Evolutionary conservation across 2,888 invertebrate species (phyloP).

Genomic region (Podabrus alpinus): DNA sequence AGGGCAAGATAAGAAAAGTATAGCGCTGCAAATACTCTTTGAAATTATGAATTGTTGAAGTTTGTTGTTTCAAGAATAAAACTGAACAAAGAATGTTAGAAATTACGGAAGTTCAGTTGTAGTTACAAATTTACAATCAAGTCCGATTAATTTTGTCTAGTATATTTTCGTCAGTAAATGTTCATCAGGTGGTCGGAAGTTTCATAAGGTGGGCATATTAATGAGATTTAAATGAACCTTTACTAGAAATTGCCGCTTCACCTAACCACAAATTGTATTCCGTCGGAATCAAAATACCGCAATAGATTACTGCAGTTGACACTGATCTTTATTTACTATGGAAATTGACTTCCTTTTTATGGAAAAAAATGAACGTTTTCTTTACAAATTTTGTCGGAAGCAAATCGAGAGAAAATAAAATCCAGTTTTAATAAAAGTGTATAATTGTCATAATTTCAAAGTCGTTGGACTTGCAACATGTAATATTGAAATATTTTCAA

Average conservation of each 20-base stretch:
- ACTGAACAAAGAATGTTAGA: too few species aligned
- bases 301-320: not conserved
- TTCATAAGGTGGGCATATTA: not conserved
- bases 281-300: not conserved
- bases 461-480: not conserved
- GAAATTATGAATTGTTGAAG: too few species aligned
- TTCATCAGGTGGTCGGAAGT: not conserved
- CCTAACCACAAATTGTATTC: not conserved
- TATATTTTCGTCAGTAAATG: not conserved
- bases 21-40: too few species aligned
- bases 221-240: too few species aligned
- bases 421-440: not conserved
- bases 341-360: not conserved
- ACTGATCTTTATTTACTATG: not conserved
- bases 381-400: not conserved
- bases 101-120: too few species aligned
- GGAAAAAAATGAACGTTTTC: not conserved
- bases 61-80: too few species aligned
- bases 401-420: not conserved
- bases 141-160: not conserved
- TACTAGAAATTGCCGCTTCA: too few species aligned
- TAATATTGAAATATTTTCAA: not conserved
- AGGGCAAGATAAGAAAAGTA: too few species aligned
- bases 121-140: too few species aligned
- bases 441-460: too few species aligned